Conservation (phyloP, 2,888 invertebrate genomes). For the Volucella bombylans region DNA sequence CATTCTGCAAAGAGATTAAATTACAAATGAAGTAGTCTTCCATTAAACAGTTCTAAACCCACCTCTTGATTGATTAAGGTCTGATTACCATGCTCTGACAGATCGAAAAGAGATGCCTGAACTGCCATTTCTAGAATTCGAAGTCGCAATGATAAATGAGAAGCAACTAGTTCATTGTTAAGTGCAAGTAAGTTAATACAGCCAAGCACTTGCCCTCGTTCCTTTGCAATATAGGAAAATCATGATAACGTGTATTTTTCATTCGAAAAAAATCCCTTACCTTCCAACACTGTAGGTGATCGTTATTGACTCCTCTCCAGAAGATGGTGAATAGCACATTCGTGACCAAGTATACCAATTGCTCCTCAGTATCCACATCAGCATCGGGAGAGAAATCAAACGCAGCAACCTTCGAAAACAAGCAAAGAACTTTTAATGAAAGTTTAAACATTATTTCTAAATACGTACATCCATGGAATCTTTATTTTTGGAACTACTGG, state of each 20-base stretch:
- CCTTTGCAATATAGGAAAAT: constrained; percentile 70
- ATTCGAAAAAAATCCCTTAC: constrained; percentile 11
- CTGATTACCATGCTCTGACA: constrained; percentile 83
- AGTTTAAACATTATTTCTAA: not conserved
- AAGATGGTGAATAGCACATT: constrained; percentile 85
- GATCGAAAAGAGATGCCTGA: constrained; percentile 84
- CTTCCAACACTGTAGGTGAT: constrained; percentile 84
- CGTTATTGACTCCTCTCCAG: constrained; percentile 85
- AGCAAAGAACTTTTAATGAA: not conserved
- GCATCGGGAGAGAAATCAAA: constrained; percentile 80
- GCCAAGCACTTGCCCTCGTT: constrained; percentile 85
- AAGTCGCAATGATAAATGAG: constrained; percentile 84
- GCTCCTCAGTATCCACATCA: constrained; percentile 83
- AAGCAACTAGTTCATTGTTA: constrained; percentile 84
- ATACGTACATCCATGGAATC: constrained; percentile 78
- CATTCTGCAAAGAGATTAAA: constrained; percentile 80
- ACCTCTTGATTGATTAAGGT: constrained; percentile 82
- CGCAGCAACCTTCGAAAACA: constrained; percentile 21
- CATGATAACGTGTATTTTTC: constrained; percentile 73
- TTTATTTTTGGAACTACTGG: constrained; percentile 77
- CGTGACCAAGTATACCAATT: constrained; percentile 84
- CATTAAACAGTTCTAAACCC: not conserved
- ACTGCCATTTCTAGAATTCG: constrained; percentile 85
- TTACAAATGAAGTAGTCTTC: not conserved
- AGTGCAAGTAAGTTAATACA: constrained; percentile 85